phyloP scores from a whole-genome alignment of 2,797 vertebrate species.

The Psittacula derbiana region DNA sequence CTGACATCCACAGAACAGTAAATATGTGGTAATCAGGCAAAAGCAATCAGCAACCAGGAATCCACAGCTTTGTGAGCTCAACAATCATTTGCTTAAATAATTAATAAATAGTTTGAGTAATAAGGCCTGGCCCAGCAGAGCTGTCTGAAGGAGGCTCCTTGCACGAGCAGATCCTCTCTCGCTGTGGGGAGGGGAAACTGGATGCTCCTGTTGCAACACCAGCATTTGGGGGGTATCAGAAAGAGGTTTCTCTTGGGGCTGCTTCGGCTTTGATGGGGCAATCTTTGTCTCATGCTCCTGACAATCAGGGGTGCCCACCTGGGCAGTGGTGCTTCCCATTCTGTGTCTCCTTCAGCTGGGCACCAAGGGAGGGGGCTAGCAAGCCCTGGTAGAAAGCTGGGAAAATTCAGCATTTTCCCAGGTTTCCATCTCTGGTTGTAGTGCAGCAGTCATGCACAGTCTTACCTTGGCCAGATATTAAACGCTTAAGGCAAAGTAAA shows the following conservation, averaged over 20 bases:
- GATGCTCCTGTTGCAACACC: background rate
- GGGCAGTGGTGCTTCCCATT: background rate
- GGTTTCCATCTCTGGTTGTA: background rate
- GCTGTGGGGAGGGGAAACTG: rapidly evolving
- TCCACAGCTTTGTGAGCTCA: background rate
- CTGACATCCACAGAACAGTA: background rate
- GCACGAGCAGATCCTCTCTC: background rate
- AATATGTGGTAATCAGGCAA: background rate
- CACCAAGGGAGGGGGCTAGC: background rate
- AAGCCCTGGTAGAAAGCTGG: background rate
- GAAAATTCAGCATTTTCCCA: background rate
- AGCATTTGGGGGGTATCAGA: background rate
- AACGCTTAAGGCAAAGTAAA: background rate
- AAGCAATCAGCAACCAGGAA: background rate
- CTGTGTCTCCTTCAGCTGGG: rapidly evolving
- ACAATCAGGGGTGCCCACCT: background rate
- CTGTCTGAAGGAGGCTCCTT: background rate
- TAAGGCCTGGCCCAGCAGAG: background rate
- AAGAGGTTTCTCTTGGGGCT: background rate
- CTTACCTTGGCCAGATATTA: background rate
- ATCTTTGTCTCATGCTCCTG: background rate
- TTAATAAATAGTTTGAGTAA: background rate
- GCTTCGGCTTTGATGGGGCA: background rate
- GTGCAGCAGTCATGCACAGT: background rate
- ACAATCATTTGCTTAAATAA: background rate